phyloP scores from a whole-genome alignment of 2,888 invertebrate genomes.

The Zhuqinia jingwanae region DNA sequence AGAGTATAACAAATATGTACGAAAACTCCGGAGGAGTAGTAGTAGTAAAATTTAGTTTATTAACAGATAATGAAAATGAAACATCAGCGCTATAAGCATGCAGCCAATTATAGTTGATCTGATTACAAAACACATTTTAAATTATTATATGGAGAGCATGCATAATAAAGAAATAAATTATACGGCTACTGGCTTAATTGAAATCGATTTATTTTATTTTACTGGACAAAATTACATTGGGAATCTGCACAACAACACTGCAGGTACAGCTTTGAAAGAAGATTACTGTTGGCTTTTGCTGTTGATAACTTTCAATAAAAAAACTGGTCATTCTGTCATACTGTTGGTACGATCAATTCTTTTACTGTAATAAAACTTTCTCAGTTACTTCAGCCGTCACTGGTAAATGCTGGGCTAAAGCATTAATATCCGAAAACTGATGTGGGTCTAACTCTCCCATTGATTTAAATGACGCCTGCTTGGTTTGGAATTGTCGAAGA shows the following conservation, averaged over 20 bases:
- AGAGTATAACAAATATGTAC: constrained; percentile 54
- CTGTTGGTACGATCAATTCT: too few species aligned
- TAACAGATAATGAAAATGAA: background rate
- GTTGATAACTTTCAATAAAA: too few species aligned
- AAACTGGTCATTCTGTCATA: too few species aligned
- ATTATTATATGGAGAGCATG: constrained; percentile 61
- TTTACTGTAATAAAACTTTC: constrained; percentile 66
- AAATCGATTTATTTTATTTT: background rate
- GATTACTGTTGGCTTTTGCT: too few species aligned
- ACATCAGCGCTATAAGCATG: constrained; percentile 41
- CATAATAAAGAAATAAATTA: constrained; percentile 59
- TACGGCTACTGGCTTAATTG: constrained; percentile 36
- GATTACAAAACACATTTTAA: constrained; percentile 59
- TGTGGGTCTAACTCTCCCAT: constrained; percentile 73
- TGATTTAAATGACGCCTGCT: constrained; percentile 83
- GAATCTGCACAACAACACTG: background rate
- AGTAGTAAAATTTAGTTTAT: constrained; percentile 62
- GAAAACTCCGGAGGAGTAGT: constrained; percentile 41
- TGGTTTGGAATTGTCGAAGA: constrained; percentile 90
- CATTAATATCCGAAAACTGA: constrained; percentile 75
- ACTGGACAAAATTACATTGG: background rate
- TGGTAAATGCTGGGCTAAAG: constrained; percentile 73
- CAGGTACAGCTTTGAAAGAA: too few species aligned
- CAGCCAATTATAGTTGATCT: constrained; percentile 63
- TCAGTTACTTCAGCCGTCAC: constrained; percentile 72